These are phyloP conservation scores for Buceros bicornis DNA, from an alignment of 2,797 vertebrate species.

Conservation along the genomic window DNA sequence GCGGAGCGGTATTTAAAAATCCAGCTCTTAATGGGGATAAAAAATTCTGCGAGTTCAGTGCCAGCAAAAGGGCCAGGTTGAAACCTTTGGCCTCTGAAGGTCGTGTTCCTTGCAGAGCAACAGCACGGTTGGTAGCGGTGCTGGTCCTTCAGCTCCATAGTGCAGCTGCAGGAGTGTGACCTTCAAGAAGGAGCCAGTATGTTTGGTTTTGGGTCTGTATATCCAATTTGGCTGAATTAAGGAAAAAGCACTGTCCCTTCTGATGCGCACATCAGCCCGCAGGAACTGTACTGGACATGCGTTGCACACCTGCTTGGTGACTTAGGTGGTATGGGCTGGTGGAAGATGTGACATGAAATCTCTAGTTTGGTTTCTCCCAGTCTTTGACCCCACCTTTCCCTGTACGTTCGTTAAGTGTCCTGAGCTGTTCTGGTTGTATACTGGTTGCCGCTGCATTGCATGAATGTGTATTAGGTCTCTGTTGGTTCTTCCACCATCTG, in stretches of 20 bases:
- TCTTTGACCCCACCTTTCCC: background rate
- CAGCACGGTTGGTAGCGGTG: background rate
- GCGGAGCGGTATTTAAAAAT: slow-evolving; percentile 9
- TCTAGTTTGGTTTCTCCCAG: background rate
- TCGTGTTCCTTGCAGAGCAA: fast-evolving
- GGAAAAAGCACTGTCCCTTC: background rate
- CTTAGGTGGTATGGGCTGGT: background rate
- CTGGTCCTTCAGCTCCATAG: background rate
- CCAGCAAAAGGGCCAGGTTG: background rate
- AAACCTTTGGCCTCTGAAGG: background rate
- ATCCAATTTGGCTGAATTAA: background rate
- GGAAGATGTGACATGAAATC: background rate
- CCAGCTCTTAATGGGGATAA: background rate
- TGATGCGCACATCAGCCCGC: background rate
- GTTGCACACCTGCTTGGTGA: background rate
- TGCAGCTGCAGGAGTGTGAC: background rate
- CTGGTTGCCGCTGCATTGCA: background rate
- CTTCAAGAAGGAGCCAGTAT: background rate
- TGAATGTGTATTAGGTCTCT: background rate
- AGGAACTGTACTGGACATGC: fast-evolving
- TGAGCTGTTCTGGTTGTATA: background rate
- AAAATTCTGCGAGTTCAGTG: background rate
- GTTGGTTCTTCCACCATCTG: background rate
- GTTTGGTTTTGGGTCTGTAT: background rate
- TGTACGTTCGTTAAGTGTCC: background rate